Evolutionary conservation across 2,113 vertebrate genomes (phyloP), one percentile per base, ranked within the genome.

Genomic region (Azemiops feae): DNA sequence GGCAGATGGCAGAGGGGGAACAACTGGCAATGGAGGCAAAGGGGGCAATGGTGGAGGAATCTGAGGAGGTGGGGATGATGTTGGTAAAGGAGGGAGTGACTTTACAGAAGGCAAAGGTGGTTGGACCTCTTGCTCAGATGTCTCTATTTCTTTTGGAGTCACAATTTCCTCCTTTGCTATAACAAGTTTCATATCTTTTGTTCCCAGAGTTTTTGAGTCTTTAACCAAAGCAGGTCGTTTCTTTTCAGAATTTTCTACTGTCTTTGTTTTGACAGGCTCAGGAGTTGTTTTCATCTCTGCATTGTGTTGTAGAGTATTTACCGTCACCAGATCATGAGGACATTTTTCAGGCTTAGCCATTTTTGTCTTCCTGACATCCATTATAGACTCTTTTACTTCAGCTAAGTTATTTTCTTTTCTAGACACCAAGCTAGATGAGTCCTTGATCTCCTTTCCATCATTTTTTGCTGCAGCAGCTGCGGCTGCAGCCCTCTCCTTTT

Each of bases 401-500:
- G 97, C 87, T 81, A 95, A 96, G 96, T 97, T 98, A 96, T 97
- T 98, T 85, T 98, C 97, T 96, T 97, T 98, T 55, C 94, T 97
- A 23, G 97, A 93, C 16, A 97, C 95, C 95, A 97, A 91, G 92
- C 98, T 90, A 6, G 98, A 97, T 0, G 98, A 98, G 93, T 97
- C 97, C 81, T 97, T 98, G 0, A 97, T 97, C 58, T 98, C 97
- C 34, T 98, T 98, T 11, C 97, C 97, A 2, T 98, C 98, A 96
- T 97, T 97, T 88, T 98, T 98, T 88, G 98, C 98, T 87, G 98
- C 98, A 0, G 99, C 99, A 0, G 98, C 98, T 0, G 98, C 99
- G 0, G 98, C 98, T 53, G 98, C 98, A 55, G 98, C 99, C 4
- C 99, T 98, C 90, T 99, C 99, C 96, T 99, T 99, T 94, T 99